Base-by-base conservation (phyloP, 2,797 vertebrate genomes). In the Lemur catta region DNA sequence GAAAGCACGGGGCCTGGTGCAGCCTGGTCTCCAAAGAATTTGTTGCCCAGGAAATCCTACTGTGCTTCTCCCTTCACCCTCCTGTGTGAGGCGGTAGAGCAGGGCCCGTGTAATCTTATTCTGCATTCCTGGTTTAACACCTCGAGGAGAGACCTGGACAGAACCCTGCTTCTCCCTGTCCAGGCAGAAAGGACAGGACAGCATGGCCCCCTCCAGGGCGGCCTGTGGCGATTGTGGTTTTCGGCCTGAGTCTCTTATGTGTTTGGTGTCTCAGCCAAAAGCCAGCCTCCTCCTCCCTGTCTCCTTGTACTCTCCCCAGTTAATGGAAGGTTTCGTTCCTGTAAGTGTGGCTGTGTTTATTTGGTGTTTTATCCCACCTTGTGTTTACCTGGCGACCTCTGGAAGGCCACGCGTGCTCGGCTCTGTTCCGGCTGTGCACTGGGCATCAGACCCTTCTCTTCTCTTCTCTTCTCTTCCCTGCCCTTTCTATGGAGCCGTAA, bases 301-400 rank as follows among this genome's bases (percentile, higher is more conserved):
- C 69, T 41, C 61, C 43, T 12, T 52, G 33, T 14, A 8, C 33
- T 80, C 28, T 24, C 17, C 24, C 35, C n/a, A 5, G 7, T 43
- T 67, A 65, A 79, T 76, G 89, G 75, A 96, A 96, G 92, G 65
- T 14, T 88, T 95, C 82, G 3, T 91, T 89, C 82, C 93, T 65
- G 50, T 46, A 12, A 35, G 10, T 13, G 33, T 26, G 46, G 43
- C 65, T 7, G 0, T 74, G 57, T 93, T 95, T 91, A 65, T 55
- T 89, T 76, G 89, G 87, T 72, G 59, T 90, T 75, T 80, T 38
- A 82, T 63, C 63, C 63, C 65, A 71, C 43, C 55, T 85, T 6
- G 28, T 89, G 65, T 89, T 96, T 89, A 67, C 14, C 4, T 12
- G 82, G 72, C 6, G 18, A 55, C 50, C 59, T 35, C 69, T 10